Percentiles rank a stretch among this genome's conserved stretches.
These are phyloP conservation scores for Conopomorpha cramerella DNA, from an alignment of 1,140 invertebrate species.

Conservation along the genomic window DNA sequence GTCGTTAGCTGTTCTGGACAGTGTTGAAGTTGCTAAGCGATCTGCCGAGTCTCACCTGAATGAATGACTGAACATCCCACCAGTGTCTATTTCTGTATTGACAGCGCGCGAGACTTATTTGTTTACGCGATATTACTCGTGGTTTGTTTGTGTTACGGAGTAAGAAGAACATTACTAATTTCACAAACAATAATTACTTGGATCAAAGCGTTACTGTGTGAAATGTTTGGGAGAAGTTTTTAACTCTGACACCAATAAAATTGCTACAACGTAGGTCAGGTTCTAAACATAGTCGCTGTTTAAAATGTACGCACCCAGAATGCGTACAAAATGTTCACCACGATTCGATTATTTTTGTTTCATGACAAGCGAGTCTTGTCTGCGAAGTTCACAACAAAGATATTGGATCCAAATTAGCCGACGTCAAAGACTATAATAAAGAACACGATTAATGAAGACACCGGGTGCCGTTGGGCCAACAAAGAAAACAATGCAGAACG, in stretches of 20 bases:
- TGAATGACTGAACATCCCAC: neutral
- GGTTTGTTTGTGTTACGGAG: too few relatives aligned
- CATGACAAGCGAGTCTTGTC: neutral
- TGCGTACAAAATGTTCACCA: too few relatives aligned
- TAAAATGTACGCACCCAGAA: too few relatives aligned
- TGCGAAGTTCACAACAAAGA: conserved; percentile 13
- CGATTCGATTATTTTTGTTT: neutral
- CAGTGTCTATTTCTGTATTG: neutral
- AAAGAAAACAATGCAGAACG: conserved; percentile 32
- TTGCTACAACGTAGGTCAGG: too few relatives aligned
- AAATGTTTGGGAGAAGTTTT: neutral
- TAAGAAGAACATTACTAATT: neutral
- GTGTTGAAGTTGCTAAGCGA: conserved; percentile 12
- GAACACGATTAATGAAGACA: conserved; percentile 30
- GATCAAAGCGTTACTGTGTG: neutral
- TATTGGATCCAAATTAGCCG: conserved; percentile 20
- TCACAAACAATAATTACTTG: neutral
- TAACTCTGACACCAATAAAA: too few relatives aligned
- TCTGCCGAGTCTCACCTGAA: conserved; percentile 7
- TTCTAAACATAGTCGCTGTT: too few relatives aligned
- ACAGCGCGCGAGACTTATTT: too few relatives aligned
- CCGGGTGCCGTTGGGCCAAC: conserved; percentile 16
- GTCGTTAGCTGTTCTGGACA: conserved; percentile 11
- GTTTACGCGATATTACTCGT: too few relatives aligned
- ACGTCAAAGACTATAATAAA: conserved; percentile 34